Evolutionary conservation across 1,140 invertebrate species (phyloP).

Genomic region (Lasioglossum albipes): DNA sequence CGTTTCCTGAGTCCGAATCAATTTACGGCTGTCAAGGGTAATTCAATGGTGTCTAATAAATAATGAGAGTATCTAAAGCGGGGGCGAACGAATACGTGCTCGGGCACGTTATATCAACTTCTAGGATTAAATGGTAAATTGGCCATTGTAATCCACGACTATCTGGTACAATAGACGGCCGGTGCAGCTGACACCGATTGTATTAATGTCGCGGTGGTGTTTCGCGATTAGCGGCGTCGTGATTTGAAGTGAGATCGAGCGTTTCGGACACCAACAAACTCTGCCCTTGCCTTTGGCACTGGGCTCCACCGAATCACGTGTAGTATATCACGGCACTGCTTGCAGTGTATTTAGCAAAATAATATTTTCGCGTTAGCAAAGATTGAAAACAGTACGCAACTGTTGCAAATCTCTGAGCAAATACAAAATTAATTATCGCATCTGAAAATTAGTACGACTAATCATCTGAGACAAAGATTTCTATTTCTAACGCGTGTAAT

Average conservation of each 20-base stretch:
- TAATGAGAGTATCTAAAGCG: slow-evolving; percentile 1
- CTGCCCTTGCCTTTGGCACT: not conserved
- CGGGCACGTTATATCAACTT: slow-evolving; percentile 8
- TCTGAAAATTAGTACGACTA: no score
- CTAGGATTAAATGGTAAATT: slow-evolving; percentile 32
- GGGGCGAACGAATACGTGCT: not conserved
- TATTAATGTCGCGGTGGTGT: slow-evolving; percentile 15
- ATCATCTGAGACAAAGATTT: no score
- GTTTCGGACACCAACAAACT: not conserved
- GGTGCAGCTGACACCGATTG: slow-evolving; percentile 3
- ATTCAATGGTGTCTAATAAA: slow-evolving; percentile 14
- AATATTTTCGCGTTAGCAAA: no score
- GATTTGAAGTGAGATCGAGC: not conserved
- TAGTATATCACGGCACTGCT: not conserved
- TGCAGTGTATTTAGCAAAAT: no score
- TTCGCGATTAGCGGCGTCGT: slow-evolving; percentile 6
- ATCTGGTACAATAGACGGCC: slow-evolving; percentile 2
- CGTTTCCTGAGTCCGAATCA: not conserved
- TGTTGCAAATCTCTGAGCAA: no score
- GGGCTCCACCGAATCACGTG: not conserved
- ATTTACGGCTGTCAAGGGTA: not conserved
- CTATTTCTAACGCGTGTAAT: no score
- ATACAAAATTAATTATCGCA: no score
- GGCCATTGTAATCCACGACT: slow-evolving; percentile 14
- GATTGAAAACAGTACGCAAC: no score